These are phyloP conservation scores for Scolopax rusticola DNA, from an alignment of 2,797 vertebrate species.

Conservation along the genomic window DNA sequence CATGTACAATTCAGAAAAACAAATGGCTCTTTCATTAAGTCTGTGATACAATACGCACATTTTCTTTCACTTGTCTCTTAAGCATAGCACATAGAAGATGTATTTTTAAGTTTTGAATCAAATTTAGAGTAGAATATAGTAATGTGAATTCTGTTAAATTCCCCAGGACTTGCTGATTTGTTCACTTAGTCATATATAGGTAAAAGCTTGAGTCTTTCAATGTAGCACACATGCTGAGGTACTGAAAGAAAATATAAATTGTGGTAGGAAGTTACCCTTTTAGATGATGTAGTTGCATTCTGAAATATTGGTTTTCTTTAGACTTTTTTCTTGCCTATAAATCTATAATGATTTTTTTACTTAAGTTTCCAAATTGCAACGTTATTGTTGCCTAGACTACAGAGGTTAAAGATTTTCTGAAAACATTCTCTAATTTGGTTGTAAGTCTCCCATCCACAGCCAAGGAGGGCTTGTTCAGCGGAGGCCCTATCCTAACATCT, in stretches of 20 bases:
- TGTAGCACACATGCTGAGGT: not conserved
- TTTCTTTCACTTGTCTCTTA: not conserved
- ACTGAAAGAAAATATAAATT: not conserved
- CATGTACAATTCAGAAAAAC: conserved; percentile 51
- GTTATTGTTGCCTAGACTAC: not conserved
- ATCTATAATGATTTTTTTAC: not conserved
- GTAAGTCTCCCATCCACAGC: not conserved
- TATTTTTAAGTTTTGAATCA: conserved; percentile 1
- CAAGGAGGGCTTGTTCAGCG: not conserved
- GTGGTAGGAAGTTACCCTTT: not conserved
- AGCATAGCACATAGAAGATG: not conserved
- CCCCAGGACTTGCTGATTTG: not conserved
- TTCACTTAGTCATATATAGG: not conserved
- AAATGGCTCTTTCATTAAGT: conserved; percentile 50
- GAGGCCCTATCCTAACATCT: not conserved
- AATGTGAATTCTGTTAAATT: not conserved
- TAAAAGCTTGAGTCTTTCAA: not conserved
- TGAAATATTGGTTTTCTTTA: not conserved
- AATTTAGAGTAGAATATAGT: not conserved
- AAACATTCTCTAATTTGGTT: not conserved
- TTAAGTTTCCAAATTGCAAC: not conserved
- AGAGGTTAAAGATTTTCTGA: not conserved
- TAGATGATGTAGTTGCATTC: not conserved
- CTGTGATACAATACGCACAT: not conserved
- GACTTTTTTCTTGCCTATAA: not conserved